Evolutionary conservation across 2,888 invertebrate genomes (phyloP).

Genomic region (Erpobdella octoculata): DNA sequence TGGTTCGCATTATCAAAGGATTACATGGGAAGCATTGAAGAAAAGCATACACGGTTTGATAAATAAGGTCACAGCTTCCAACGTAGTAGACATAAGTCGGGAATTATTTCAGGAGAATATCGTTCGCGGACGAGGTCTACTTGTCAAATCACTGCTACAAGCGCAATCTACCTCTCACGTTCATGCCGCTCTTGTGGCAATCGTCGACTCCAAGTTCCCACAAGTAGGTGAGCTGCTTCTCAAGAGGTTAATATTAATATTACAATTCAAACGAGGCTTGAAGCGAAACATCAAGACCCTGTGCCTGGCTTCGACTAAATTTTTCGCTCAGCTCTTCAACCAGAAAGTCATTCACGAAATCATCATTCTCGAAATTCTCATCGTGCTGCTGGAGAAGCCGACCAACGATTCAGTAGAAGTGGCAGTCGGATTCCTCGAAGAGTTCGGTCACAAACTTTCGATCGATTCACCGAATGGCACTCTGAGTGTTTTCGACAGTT

Average conservation of each 20-base stretch:
- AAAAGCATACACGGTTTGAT: constrained; percentile 96
- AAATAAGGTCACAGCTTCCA: constrained; percentile 85
- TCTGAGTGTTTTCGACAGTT: constrained; percentile 78
- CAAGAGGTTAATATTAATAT: constrained; percentile 77
- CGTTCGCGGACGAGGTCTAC: constrained; percentile 82
- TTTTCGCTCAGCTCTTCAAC: constrained; percentile 93
- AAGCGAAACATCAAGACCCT: constrained; percentile 81
- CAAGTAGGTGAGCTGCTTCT: constrained; percentile 87
- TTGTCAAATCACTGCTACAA: constrained; percentile 85
- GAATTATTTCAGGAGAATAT: constrained; percentile 89
- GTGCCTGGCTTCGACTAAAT: constrained; percentile 82
- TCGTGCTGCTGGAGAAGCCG: constrained; percentile 82
- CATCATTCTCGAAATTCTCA: constrained; percentile 82
- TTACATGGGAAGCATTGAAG: constrained; percentile 97
- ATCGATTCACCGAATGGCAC: constrained; percentile 67
- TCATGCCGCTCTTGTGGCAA: constrained; percentile 86
- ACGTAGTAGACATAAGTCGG: constrained; percentile 77
- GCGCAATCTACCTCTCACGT: constrained; percentile 95
- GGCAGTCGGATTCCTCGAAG: constrained; percentile 87
- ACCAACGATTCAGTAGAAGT: constrained; percentile 97
- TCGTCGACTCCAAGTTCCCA: constrained; percentile 92
- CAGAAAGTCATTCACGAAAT: constrained; percentile 94
- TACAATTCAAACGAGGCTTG: constrained; percentile 88
- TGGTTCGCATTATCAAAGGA: constrained; percentile 69
- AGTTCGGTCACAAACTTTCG: constrained; percentile 86